Base-by-base conservation (phyloP, 2,888 invertebrate genomes). In the Holacanthella duospinosa region DNA sequence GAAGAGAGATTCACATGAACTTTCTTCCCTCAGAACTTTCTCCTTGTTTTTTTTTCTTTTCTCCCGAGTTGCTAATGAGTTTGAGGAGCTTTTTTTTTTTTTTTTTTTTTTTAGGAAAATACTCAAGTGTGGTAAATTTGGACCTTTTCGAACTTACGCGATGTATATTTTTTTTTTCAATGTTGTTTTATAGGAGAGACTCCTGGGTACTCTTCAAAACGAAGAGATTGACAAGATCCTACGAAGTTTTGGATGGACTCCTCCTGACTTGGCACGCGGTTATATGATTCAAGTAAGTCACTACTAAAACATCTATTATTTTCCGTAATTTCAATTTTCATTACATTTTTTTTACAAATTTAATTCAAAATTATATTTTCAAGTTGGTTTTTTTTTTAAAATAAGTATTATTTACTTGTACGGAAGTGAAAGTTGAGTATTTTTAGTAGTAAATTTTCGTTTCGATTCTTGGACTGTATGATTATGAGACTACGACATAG, bases 161-260 rank as follows among this genome's bases (percentile, higher is more conserved):
- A 21, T 48, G 48, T 9, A 4, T 48, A 4, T 9, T 4, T 21
- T 4, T 48, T 48, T 21, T 48, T 21, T 16, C 4, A 21, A 48
- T 58, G 60, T 48, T 64, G 12, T 55, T 61, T 62, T 43, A n/a
- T 36, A 69, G 72, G 72, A 71, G 55, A 55, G 72, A 56, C 65
- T 72, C 29, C 65, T 72, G 57, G 66, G 68, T 27, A 72, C 69
- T 29, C 66, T 72, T 53, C 69, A 69, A 55, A 66, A 69, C 21
- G 72, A 71, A 54, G 69, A 72, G 36, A 71, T 72, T 55, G 71
- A 72, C 67, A 72, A 72, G 64, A 72, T 72, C 24, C 67, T 71
- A 25, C 60, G 72, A 55, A 68, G 67, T 54, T 72, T 72, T 62
- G 72, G 70, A 26, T 72, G 72, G 72, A 66, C 66, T 36, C 64